Evolutionary conservation across 2,888 invertebrate genomes (phyloP), one percentile per base, ranked within the genome.

Genomic region (Mesoligia furuncula): DNA sequence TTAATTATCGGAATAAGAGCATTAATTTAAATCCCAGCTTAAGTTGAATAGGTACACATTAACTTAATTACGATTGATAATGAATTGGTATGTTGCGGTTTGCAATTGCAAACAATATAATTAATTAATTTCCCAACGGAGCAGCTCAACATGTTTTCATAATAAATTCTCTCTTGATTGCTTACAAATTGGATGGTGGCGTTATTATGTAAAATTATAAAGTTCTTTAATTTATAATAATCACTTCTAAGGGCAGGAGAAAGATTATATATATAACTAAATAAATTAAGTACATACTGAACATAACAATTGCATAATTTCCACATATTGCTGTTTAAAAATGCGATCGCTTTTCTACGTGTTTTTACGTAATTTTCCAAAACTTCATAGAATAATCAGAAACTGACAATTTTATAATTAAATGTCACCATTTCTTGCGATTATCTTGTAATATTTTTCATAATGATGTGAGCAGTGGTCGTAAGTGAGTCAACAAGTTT

Each of bases 101-200:
- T 20, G 75, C 4, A n/a, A 75, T 31, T 57, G 64, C 36, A 69
- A 68, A 54, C 36, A 36, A 51, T 51, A 20, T 42, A 42, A 68
- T 68, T 76, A 67, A 61, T 51, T 24, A 27, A 68, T 54, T 36
- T 42, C 20, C 9, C 24, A 68, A 54, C 36, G 42, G 62, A 54
- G 2, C 17, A 48, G 36, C 15, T 45, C n/a, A 42, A 13, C 31
- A 36, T 36, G 24, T 39, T 54, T n/a, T 1, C 42, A 36, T 57
- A 17, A 24, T 57, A 57, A 57, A n/a, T 48, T 39, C 24, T 17
- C 45, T 24, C 4, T 72, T 61, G 48, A 39, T 61, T 71, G 20
- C 20, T 36, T 27, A 15, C 27, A 48, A 61, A 45, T 72, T 75
- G 45, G 59, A 15, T 36, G 27, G 2, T 57, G 31, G 27, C 3